Evolutionary conservation across 64 coral and sea anemone species (phyloP).

Genomic region (Platygyra sinensis): DNA sequence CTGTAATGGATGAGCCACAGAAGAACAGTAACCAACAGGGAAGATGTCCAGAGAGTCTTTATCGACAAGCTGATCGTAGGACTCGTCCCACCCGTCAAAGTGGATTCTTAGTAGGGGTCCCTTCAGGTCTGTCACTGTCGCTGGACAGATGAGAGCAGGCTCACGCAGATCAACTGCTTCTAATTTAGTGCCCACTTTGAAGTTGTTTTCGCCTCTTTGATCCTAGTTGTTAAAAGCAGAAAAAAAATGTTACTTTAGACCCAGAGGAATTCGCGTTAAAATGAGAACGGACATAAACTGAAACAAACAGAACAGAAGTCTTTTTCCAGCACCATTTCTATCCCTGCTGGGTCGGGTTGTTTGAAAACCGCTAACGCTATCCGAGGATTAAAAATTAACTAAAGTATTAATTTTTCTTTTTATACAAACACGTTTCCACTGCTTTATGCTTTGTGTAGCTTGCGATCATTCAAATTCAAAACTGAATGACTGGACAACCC

Average conservation of each 20-base stretch:
- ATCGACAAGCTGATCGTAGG: constrained; percentile 96
- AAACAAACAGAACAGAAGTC: no score
- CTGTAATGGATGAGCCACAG: constrained; percentile 91
- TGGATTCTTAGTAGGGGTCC: constrained; percentile 97
- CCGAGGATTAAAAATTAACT: no score
- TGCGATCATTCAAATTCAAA: no score
- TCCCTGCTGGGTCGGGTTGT: no score
- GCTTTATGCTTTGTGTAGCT: no score
- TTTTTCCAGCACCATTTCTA: no score
- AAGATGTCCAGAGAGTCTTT: constrained; percentile 97
- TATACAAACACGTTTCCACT: no score
- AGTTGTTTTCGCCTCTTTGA: constrained; percentile 74
- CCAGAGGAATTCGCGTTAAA: not conserved
- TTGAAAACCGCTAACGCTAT: no score
- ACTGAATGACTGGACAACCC: no score
- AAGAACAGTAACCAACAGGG: constrained; percentile 89
- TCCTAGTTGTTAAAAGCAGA: constrained; percentile 50
- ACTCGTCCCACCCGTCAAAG: constrained; percentile 99
- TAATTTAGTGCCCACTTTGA: constrained; percentile 90
- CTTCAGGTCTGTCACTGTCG: constrained; percentile 89
- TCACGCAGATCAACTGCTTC: constrained; percentile 98
- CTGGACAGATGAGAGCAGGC: constrained; percentile 93
- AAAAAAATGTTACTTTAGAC: not conserved
- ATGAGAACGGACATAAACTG: no score
- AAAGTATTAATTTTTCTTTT: no score